Evolutionary conservation across 2,113 vertebrate species (phyloP), one percentile per base, ranked within the genome.

Genomic region (Nerophis lumbriciformis): DNA sequence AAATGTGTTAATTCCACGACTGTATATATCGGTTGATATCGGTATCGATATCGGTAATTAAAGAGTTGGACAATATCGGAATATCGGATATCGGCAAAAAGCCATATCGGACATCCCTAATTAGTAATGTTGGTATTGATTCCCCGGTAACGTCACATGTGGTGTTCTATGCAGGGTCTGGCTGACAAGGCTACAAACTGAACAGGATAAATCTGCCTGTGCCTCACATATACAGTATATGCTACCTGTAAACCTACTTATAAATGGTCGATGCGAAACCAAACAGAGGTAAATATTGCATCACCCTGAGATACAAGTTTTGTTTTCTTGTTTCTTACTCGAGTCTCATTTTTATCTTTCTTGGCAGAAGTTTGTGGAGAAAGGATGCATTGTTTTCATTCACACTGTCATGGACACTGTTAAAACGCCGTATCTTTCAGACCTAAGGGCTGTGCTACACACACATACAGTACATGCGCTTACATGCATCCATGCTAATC

Each of bases 351-450:
- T 56, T 65, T 71, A 75, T 77, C 65, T 66, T 14, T 19, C 1
- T n/a, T 65, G 68, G 62, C 75, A 69, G 65, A 66, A 69, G 77
- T 63, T 57, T 58, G 75, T 65, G 71, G 51, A 70, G 65, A 65
- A 74, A 63, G 48, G 54, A 21, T 53, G 57, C 68, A 71, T 76
- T 84, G 73, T 83, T 75, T 77, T 65, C 53, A 59, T 15, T 73
- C 61, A 49, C 35, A 15, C 61, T 64, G 16, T 64, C 63, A 69
- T 69, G 63, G 67, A 77, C 57, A 63, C 56, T 52, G 65, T 57
- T 76, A 65, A 60, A 73, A 76, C 59, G 51, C 71, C 68, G 72
- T 44, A 48, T 44, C 11, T 57, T 28, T 55, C 53, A 75, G 53
- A 1, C 1, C 66, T 73, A 71, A 48, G 15, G n/a, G 55, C 4